These are phyloP conservation scores for Sigmodon hispidus DNA, from an alignment of 2,113 vertebrate species.

Conservation along the genomic window DNA sequence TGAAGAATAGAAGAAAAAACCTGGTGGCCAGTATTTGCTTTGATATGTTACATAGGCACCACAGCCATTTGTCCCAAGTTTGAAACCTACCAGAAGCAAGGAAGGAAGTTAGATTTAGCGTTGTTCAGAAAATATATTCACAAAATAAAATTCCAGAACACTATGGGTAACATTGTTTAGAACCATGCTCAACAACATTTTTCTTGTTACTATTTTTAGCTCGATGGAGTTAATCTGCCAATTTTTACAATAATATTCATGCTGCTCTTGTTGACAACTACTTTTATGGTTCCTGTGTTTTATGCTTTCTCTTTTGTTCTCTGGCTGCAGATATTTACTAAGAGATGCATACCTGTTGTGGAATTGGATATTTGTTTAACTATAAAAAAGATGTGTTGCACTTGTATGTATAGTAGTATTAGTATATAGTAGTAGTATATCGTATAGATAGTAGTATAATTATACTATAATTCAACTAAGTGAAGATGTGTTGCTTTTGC, in stretches of 20 bases:
- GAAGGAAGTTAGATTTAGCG: neutral
- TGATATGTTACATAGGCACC: too few species aligned
- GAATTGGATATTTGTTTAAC: too few species aligned
- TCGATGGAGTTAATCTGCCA: neutral
- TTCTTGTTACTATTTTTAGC: neutral
- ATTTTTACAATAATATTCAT: neutral
- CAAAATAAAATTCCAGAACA: neutral
- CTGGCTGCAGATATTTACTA: neutral
- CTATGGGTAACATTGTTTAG: neutral
- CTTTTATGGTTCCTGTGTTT: neutral
- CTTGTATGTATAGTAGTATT: too few species aligned
- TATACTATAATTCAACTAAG: too few species aligned
- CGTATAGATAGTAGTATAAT: too few species aligned
- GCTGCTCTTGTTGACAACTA: neutral
- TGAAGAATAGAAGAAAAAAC: too few species aligned
- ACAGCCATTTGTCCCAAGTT: too few species aligned
- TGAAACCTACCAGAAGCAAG: neutral
- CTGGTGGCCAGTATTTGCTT: too few species aligned
- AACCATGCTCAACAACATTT: neutral
- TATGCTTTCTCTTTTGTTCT: neutral
- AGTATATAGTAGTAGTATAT: too few species aligned
- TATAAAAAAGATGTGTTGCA: too few species aligned
- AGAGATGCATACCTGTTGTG: neutral
- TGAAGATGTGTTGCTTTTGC: too few species aligned
- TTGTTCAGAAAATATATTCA: conserved; percentile 19